Percentiles rank a stretch among this genome's conserved stretches.
Evolutionary conservation across 2,113 vertebrate genomes (phyloP).

Genomic region (Poeciliopsis turrubarensis): DNA sequence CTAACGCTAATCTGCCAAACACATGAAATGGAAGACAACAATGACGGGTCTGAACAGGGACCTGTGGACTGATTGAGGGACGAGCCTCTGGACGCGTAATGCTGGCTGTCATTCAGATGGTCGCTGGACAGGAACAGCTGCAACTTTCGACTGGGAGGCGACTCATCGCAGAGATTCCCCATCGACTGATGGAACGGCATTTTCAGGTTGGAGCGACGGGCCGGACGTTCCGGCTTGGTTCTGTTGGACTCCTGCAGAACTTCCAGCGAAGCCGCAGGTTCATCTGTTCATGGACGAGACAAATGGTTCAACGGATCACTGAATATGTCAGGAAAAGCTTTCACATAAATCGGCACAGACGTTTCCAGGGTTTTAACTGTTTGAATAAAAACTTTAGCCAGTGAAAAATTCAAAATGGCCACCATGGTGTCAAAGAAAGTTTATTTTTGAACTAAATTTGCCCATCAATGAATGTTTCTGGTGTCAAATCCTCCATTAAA

Average conservation of each 20-base stretch:
- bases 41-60: neutral
- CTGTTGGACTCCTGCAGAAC: constrained; percentile 19
- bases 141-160: neutral
- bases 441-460: too few species aligned
- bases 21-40: too few species aligned
- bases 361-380: too few species aligned
- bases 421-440: too few species aligned
- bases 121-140: constrained; percentile 54
- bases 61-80: constrained; percentile 56
- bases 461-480: too few species aligned
- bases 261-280: neutral
- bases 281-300: neutral
- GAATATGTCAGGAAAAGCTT: too few species aligned
- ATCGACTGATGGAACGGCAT: constrained; percentile 57
- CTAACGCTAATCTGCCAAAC: too few species aligned
- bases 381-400: too few species aligned
- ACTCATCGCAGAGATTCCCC: constrained; percentile 37
- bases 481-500: too few species aligned
- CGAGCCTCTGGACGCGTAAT: rapidly evolving
- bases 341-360: too few species aligned
- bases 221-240: neutral
- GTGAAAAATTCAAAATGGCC: too few species aligned
- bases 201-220: neutral
- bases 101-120: constrained; percentile 40
- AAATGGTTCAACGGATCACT: too few species aligned